These are phyloP conservation scores for Tubulanus polymorphus DNA, from an alignment of 2,888 invertebrate species.

Conservation along the genomic window DNA sequence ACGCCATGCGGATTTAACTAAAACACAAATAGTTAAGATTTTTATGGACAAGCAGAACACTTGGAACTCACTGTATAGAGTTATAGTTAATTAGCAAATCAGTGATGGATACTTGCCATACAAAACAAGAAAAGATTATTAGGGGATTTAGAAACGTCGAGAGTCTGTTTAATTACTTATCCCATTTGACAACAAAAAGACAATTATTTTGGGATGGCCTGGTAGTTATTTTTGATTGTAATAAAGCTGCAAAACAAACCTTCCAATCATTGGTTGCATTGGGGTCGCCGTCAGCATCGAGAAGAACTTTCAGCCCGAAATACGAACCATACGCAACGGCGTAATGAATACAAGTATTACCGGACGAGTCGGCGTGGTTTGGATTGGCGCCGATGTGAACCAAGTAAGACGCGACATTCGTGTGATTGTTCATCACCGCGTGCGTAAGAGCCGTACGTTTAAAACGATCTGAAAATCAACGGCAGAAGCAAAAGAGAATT, in stretches of 20 bases:
- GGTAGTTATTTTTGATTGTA: too few relatives aligned
- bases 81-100: background rate
- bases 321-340: constrained; percentile 60
- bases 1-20: constrained; percentile 57
- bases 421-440: constrained; percentile 58
- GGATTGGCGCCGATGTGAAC: constrained; percentile 55
- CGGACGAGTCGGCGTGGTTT: constrained; percentile 55
- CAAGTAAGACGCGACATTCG: constrained; percentile 55
- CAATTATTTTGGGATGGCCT: too few relatives aligned
- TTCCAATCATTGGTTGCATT: constrained; percentile 55
- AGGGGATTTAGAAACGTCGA: background rate
- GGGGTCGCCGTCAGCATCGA: constrained; percentile 51
- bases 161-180: too few relatives aligned
- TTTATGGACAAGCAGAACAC: too few relatives aligned
- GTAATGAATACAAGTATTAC: constrained; percentile 58
- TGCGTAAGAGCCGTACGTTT: constrained; percentile 57
- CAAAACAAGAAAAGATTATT: background rate
- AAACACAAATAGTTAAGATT: constrained; percentile 27
- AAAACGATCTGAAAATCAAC: constrained; percentile 51
- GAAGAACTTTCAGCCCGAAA: constrained; percentile 54
- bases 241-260: too few relatives aligned
- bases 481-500: background rate
- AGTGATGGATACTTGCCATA: background rate
- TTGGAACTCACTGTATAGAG: too few relatives aligned
- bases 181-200: too few relatives aligned